Evolutionary conservation across 2,113 vertebrate species (phyloP).

Genomic region (Colius striatus): DNA sequence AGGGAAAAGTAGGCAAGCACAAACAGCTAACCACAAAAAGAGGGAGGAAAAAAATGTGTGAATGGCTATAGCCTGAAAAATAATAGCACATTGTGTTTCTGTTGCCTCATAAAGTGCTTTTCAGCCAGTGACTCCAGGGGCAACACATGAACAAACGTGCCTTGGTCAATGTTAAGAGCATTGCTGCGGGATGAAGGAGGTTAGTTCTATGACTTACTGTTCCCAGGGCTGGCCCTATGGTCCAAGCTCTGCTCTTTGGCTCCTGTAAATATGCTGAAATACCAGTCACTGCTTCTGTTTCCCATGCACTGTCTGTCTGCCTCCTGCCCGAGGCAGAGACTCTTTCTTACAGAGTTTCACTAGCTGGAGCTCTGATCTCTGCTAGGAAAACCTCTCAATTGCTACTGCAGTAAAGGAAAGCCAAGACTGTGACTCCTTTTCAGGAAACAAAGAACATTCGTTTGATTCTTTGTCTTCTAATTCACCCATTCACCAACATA

Average conservation of each 20-base stretch:
- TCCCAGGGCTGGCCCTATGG: neutral
- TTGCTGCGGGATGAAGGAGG: neutral
- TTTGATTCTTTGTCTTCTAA: neutral
- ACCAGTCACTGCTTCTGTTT: neutral
- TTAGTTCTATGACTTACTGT: neutral
- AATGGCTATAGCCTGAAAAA: slow-evolving; percentile 15
- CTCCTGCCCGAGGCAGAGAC: neutral
- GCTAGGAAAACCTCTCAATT: neutral
- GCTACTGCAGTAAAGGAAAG: neutral
- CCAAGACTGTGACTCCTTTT: neutral
- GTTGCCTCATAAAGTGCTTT: neutral
- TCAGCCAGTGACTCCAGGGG: neutral
- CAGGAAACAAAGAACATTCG: neutral
- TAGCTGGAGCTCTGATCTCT: slow-evolving; percentile 7
- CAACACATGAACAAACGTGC: neutral
- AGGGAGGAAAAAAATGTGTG: neutral
- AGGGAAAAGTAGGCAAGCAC: neutral
- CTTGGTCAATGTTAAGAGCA: neutral
- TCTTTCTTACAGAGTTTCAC: neutral
- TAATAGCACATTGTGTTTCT: slow-evolving; percentile 26
- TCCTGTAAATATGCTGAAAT: neutral
- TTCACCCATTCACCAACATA: neutral
- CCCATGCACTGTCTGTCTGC: neutral
- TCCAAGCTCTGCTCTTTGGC: neutral
- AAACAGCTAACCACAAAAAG: neutral